Percentiles rank a stretch among this genome's conserved stretches.
Evolutionary conservation across 2,113 vertebrate species (phyloP).

Genomic region (Festucalex cinctus): DNA sequence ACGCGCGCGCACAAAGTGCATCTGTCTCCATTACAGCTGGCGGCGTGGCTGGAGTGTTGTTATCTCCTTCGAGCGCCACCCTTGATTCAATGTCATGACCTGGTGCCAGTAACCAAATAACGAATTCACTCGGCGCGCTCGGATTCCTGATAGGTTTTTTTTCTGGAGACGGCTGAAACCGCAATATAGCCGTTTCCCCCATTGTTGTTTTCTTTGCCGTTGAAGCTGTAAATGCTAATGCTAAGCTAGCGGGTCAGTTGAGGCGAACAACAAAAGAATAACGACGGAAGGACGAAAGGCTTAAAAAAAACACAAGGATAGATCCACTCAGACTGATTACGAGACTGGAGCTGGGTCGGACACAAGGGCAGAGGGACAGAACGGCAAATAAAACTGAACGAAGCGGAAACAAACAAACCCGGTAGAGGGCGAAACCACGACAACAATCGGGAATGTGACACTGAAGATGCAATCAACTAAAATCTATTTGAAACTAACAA

Average conservation of each 20-base stretch:
- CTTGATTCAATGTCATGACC: conserved; percentile 52
- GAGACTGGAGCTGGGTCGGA: no score
- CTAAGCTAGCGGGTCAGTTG: neutral
- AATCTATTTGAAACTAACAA: no score
- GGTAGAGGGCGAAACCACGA: no score
- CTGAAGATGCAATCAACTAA: no score
- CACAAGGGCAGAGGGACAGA: neutral
- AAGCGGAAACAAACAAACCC: neutral
- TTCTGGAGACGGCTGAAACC: conserved; percentile 4
- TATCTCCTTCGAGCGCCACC: conserved; percentile 37
- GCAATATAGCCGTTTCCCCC: neutral
- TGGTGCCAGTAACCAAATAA: conserved; percentile 36
- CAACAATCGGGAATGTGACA: no score
- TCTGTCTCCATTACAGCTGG: conserved; percentile 52
- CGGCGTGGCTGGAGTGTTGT: conserved; percentile 28
- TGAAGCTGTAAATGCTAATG: neutral
- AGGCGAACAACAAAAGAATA: neutral
- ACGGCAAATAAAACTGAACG: neutral
- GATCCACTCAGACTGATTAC: neutral
- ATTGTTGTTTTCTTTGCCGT: neutral
- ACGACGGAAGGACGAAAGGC: neutral
- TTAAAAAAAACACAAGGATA: neutral
- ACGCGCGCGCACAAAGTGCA: conserved; percentile 23
- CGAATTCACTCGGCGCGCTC: conserved; percentile 36
- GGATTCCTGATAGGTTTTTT: conserved; percentile 39